These are phyloP conservation scores for Phyllotreta striolata DNA, from an alignment of 2,888 invertebrate species.

Conservation along the genomic window DNA sequence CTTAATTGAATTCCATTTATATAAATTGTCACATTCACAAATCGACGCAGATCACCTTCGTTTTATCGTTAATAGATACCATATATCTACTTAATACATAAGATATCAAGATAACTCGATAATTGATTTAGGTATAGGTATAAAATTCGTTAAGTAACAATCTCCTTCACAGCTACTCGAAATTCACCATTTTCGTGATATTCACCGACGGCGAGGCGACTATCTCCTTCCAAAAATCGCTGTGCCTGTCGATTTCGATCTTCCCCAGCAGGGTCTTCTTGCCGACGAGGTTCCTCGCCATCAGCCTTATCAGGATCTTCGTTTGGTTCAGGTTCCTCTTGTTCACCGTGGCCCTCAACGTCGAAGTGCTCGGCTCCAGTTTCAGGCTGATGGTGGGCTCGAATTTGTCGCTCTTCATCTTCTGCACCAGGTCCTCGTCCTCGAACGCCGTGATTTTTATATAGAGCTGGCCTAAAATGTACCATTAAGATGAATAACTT, in stretches of 20 bases:
- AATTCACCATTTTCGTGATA: slow-evolving; percentile 69
- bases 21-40: too few relatives aligned
- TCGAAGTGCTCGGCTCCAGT: slow-evolving; percentile 73
- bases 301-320: slow-evolving; percentile 71
- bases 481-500: slow-evolving; percentile 22
- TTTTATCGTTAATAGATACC: too few relatives aligned
- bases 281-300: slow-evolving; percentile 72
- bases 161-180: slow-evolving; percentile 57
- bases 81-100: too few relatives aligned
- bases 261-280: slow-evolving; percentile 75
- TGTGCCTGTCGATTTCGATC: slow-evolving; percentile 70
- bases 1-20: too few relatives aligned
- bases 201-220: slow-evolving; percentile 65
- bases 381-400: slow-evolving; percentile 79
- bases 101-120: too few relatives aligned
- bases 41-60: too few relatives aligned
- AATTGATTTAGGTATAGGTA: not conserved
- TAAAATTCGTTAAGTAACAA: not conserved
- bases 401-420: slow-evolving; percentile 78
- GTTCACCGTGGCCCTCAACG: slow-evolving; percentile 69
- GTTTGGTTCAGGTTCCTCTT: slow-evolving; percentile 70
- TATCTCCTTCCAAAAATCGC: slow-evolving; percentile 72
- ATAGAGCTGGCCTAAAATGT: slow-evolving; percentile 72
- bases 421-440: slow-evolving; percentile 63
- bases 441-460: slow-evolving; percentile 80